Percentiles rank a stretch among this genome's conserved stretches.
These are phyloP conservation scores for Acanthosepion pharaonis DNA, from an alignment of 2,888 invertebrate genomes.

Conservation along the genomic window DNA sequence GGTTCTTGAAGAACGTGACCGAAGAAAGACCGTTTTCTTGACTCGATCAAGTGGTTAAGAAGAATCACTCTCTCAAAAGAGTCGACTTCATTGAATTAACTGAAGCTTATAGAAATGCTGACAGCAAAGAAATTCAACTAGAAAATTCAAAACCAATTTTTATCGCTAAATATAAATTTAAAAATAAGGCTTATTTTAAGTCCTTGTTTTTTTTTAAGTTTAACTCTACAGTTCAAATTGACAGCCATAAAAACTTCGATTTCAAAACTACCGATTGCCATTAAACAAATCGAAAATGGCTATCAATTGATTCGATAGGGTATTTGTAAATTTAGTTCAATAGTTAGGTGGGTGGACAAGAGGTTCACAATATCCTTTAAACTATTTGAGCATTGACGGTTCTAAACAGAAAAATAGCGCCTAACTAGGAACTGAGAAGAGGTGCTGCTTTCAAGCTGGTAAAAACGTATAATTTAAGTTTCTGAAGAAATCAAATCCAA, in stretches of 20 bases:
- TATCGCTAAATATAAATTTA: neutral
- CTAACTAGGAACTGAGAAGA: too few relatives aligned
- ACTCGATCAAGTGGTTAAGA: neutral
- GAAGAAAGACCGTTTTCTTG: neutral
- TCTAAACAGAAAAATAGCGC: too few relatives aligned
- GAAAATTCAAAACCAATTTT: neutral
- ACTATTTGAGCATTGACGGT: too few relatives aligned
- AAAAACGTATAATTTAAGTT: too few relatives aligned
- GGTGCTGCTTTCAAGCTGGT: too few relatives aligned
- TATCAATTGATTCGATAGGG: neutral
- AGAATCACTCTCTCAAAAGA: neutral
- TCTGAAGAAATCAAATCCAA: too few relatives aligned
- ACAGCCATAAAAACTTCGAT: neutral
- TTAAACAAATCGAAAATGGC: neutral
- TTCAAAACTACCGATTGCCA: neutral
- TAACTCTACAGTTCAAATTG: neutral
- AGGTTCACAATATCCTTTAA: neutral
- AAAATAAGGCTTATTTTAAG: neutral
- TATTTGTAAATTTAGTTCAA: neutral
- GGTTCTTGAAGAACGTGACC: too few relatives aligned
- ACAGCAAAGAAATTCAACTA: neutral
- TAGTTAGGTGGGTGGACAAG: neutral
- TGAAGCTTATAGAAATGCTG: neutral
- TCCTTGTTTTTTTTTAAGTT: too few relatives aligned
- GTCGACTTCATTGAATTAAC: neutral